phyloP scores from a whole-genome alignment of 2,113 vertebrate genomes.

The Cephalopholis sonnerati region DNA sequence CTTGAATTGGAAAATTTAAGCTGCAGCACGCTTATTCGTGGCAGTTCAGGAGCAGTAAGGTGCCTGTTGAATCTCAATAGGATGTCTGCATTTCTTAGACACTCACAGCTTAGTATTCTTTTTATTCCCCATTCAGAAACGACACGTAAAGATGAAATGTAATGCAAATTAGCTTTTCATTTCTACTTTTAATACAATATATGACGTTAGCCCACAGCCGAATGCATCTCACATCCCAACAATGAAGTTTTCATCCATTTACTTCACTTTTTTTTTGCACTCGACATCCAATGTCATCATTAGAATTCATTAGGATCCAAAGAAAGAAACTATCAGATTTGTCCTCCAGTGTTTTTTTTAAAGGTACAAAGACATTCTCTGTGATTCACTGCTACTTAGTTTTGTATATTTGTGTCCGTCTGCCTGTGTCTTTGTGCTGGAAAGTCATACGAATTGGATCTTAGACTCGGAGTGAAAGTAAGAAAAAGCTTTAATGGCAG shows the following conservation, averaged over 20 bases:
- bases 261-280: background rate
- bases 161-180: conserved; percentile 36
- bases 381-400: conserved; percentile 14
- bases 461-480: conserved; percentile 35
- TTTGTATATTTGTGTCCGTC: conserved; percentile 14
- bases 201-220: background rate
- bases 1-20: conserved; percentile 16
- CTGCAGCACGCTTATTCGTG: conserved; percentile 32
- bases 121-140: background rate
- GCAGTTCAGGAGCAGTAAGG: background rate
- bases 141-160: conserved; percentile 8
- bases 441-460: conserved; percentile 48
- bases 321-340: conserved; percentile 5
- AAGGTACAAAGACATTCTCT: background rate
- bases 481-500: conserved; percentile 49
- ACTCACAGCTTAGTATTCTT: conserved; percentile 7
- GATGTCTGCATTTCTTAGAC: conserved; percentile 18
- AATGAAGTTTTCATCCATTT: conserved; percentile 7
- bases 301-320: conserved; percentile 19
- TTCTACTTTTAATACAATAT: conserved; percentile 1
- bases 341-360: conserved; percentile 11
- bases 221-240: conserved; percentile 4
- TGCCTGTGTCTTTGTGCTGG: conserved; percentile 19
- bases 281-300: background rate
- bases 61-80: conserved; percentile 34